Percentiles rank a stretch among this genome's conserved stretches.
These are phyloP conservation scores for Megalops cyprinoides DNA, from an alignment of 2,797 vertebrate genomes.

Conservation along the genomic window DNA sequence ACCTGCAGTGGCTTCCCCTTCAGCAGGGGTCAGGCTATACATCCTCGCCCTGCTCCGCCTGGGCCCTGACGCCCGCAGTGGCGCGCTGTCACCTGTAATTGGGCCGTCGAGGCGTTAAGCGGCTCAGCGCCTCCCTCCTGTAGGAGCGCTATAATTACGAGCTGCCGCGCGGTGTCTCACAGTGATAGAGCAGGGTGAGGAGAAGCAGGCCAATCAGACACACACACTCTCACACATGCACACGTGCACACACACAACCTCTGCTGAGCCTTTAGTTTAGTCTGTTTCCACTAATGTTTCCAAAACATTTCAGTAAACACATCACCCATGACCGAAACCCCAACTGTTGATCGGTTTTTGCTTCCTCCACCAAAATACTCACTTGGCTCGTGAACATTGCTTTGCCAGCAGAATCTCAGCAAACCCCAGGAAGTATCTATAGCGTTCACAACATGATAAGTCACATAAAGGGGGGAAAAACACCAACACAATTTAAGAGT, in stretches of 20 bases:
- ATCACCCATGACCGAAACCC: background rate
- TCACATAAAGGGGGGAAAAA: background rate
- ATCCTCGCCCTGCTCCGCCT: too few species aligned
- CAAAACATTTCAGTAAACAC: conserved; percentile 1
- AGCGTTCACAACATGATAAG: background rate
- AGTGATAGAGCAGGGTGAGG: background rate
- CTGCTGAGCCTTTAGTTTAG: background rate
- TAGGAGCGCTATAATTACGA: background rate
- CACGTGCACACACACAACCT: background rate
- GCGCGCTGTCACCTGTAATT: background rate
- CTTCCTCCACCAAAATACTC: background rate
- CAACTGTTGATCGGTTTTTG: background rate
- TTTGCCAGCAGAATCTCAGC: background rate
- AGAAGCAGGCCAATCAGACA: background rate
- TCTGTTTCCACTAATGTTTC: background rate
- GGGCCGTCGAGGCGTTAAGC: background rate
- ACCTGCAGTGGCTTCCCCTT: too few species aligned
- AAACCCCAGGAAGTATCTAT: background rate
- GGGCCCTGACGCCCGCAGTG: background rate
- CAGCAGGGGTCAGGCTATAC: too few species aligned
- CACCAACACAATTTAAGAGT: background rate
- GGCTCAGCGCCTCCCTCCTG: background rate
- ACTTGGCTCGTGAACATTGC: background rate
- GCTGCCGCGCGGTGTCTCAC: background rate
- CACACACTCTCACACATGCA: background rate